Base-by-base conservation (phyloP, 1,140 invertebrate species). In the Drosophila trapezifrons region DNA sequence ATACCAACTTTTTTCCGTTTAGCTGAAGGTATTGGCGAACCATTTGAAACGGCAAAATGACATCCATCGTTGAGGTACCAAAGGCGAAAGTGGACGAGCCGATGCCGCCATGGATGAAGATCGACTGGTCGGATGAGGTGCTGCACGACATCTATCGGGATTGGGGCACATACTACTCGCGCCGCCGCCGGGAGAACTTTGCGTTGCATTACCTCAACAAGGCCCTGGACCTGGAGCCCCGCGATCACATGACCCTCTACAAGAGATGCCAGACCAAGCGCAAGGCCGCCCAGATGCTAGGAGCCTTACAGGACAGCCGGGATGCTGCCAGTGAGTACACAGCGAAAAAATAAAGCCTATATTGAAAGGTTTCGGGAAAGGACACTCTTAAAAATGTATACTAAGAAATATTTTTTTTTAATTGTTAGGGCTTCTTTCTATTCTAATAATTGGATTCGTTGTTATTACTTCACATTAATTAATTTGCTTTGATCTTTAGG, bases 151-250 rank as follows among this genome's bases (percentile, higher is more conserved):
- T 91, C 8, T 91, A 85, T 17, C 52, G 73, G 27, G 90, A 85
- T 10, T 91, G 90, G 90, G 90, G 86, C 7, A 71, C 65, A 10
- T 91, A 90, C 37, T 91, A 91, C 38, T 91, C 79, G 0, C 73
- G 65, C 18, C 76, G 84, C 5, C 80, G 79, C 1, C 46, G 87
- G 7, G 72, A 89, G 67, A 90, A 79, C 55, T 77, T 89, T 13
- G 90, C 90, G 0, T 12, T 82, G 58, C 62, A 91, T 20, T 91
- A 91, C 20, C 84, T 80, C 17, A 73, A 84, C 29, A 80, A 85
- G 57, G 87, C 90, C 3, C 43, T 91, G 20, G 74, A 76, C 2
- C 8, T 91, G 25, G 56, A 82, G 52, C 29, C 8, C 0, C 6
- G 17, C 17, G 90, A 91, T 57, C 69, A 70, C n/a, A 54, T 66